Evolutionary conservation across 92 coral and sea anemone genomes (phyloP).

Genomic region (Isaurus tuberculatus): DNA sequence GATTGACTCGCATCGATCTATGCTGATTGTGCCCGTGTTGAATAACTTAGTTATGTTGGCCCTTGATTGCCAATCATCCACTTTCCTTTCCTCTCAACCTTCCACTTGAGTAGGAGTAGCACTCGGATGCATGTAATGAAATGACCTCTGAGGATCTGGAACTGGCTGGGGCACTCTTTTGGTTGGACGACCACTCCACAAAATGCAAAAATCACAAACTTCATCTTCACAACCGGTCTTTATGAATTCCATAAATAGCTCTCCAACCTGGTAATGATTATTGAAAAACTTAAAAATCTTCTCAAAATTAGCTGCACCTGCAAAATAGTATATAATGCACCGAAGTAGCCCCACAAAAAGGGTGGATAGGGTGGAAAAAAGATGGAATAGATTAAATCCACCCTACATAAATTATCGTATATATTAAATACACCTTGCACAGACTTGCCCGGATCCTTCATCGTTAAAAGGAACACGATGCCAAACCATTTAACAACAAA

Average conservation of each 20-base stretch:
- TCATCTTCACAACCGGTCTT: slow-evolving; percentile 48
- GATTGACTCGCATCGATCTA: slow-evolving; percentile 38
- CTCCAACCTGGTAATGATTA: slow-evolving; percentile 50
- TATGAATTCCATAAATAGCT: slow-evolving; percentile 54
- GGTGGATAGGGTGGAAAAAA: too few relatives aligned
- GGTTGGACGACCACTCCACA: slow-evolving; percentile 41
- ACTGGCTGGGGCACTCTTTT: slow-evolving; percentile 55
- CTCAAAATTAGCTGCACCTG: slow-evolving; percentile 17
- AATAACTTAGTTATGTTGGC: slow-evolving; percentile 54
- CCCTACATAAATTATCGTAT: too few relatives aligned
- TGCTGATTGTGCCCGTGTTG: slow-evolving; percentile 25
- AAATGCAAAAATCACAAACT: slow-evolving; percentile 50
- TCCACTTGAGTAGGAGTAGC: slow-evolving; percentile 11
- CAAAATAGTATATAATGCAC: too few relatives aligned
- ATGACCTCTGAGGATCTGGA: slow-evolving; percentile 49
- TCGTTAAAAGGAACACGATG: too few relatives aligned
- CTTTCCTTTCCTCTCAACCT: slow-evolving; percentile 15
- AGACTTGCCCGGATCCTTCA: too few relatives aligned
- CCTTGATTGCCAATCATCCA: slow-evolving; percentile 65
- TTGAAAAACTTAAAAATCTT: slow-evolving; percentile 35
- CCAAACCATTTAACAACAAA: too few relatives aligned
- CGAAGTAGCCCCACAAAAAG: too few relatives aligned
- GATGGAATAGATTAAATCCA: too few relatives aligned
- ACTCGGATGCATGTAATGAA: slow-evolving; percentile 42
- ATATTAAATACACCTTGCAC: too few relatives aligned